A percentile compares a stretch with the other conserved stretches of the same genome.
These are phyloP conservation scores for Rotaria sp. DNA, from an alignment of 2,888 invertebrate species.

Conservation along the genomic window DNA sequence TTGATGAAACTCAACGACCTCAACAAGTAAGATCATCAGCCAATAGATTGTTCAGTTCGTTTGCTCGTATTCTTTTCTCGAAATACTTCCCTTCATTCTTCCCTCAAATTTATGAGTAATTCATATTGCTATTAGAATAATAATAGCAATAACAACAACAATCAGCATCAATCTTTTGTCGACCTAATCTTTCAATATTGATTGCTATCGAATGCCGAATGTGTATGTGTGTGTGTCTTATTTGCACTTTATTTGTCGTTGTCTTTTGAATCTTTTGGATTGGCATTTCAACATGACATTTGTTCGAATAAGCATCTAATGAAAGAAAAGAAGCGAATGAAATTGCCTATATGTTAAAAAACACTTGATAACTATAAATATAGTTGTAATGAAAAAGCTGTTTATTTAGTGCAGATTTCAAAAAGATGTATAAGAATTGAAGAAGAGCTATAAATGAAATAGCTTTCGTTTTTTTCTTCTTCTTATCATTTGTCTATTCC, in stretches of 20 bases:
- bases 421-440: background rate
- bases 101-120: background rate
- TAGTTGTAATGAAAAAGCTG: background rate
- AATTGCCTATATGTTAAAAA: background rate
- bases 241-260: slow-evolving; percentile 7
- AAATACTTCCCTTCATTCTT: background rate
- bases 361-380: background rate
- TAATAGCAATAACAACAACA: background rate
- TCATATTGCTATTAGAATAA: background rate
- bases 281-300: slow-evolving; percentile 19
- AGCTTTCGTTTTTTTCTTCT: background rate
- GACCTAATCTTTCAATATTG: slow-evolving; percentile 8
- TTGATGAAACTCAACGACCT: background rate
- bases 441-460: background rate
- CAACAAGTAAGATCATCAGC: background rate
- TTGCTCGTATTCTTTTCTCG: too few species aligned
- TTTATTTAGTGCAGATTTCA: background rate
- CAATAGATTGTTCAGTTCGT: background rate
- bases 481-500: background rate
- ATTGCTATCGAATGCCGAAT: background rate
- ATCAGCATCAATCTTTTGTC: background rate
- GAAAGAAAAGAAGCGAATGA: background rate
- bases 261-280: background rate
- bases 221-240: background rate
- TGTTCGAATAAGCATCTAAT: background rate